A percentile compares a stretch with the other conserved stretches of the same genome.
Evolutionary conservation across 2,888 invertebrate species (phyloP).

Genomic region (Temnothorax rugatulus): DNA sequence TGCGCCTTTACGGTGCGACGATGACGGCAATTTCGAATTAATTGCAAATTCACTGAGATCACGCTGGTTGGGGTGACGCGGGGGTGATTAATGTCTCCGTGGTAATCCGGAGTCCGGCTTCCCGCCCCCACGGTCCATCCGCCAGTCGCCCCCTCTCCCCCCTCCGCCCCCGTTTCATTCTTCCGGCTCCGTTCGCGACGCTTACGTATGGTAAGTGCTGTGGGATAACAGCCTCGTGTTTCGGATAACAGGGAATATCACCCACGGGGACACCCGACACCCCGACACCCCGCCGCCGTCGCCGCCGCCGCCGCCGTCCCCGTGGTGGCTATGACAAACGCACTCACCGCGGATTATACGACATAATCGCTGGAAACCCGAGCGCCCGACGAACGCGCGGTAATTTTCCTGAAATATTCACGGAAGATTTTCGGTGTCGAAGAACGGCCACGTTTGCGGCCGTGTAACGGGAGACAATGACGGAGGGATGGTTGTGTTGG

Average conservation of each 20-base stretch:
- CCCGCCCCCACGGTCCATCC: constrained; percentile 44
- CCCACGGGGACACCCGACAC: constrained; percentile 77
- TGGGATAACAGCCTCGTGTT: constrained; percentile 85
- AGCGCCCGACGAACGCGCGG: constrained; percentile 76
- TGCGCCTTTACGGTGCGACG: constrained; percentile 63
- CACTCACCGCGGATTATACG: constrained; percentile 83
- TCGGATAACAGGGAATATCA: constrained; percentile 86
- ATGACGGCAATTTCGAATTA: constrained; percentile 83
- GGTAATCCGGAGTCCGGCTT: constrained; percentile 67
- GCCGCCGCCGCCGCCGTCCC: constrained; percentile 55
- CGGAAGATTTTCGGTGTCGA: constrained; percentile 64
- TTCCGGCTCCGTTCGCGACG: constrained; percentile 62
- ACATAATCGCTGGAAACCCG: constrained; percentile 85
- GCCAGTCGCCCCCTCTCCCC: not conserved
- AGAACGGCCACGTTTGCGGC: constrained; percentile 42
- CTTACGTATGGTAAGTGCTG: constrained; percentile 84
- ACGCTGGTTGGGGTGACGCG: constrained; percentile 78
- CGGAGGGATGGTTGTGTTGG: constrained; percentile 30
- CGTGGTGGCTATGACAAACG: constrained; percentile 81
- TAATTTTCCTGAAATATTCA: constrained; percentile 81
- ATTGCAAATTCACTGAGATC: constrained; percentile 83
- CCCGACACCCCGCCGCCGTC: constrained; percentile 55
- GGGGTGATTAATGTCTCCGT: constrained; percentile 82
- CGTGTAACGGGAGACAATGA: constrained; percentile 50
- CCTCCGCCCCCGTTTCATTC: constrained; percentile 36